Conservation (phyloP, 2,113 vertebrate species). For the Riparia riparia region DNA sequence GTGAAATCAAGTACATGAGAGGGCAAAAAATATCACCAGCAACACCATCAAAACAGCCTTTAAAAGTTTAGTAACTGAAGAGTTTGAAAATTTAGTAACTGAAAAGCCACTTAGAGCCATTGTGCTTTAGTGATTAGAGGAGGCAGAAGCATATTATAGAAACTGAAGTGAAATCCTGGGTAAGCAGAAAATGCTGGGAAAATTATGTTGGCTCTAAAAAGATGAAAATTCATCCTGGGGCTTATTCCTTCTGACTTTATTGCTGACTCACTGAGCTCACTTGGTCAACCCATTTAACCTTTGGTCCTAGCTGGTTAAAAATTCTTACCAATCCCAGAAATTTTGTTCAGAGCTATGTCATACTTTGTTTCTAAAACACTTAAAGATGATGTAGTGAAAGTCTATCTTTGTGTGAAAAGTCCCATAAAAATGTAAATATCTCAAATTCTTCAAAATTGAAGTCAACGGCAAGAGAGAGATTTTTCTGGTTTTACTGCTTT, state of each 20-base stretch:
- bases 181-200: not conserved
- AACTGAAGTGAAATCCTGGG: not conserved
- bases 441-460: not conserved
- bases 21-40: not conserved
- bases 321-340: not conserved
- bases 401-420: not conserved
- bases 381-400: not conserved
- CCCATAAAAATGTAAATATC: not conserved
- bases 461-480: not conserved
- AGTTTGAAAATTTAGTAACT: not conserved
- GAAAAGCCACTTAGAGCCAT: not conserved
- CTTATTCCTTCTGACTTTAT: not conserved
- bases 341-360: not conserved
- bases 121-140: not conserved
- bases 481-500: not conserved
- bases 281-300: not conserved
- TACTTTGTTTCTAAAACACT: not conserved
- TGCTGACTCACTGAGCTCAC: not conserved
- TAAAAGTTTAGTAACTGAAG: not conserved
- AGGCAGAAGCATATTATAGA: not conserved
- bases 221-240: not conserved
- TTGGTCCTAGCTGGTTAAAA: not conserved
- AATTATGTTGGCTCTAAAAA: not conserved
- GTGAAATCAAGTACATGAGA: not conserved
- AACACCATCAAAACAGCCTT: not conserved